phyloP scores from a whole-genome alignment of 2,113 vertebrate species.

The Rhea pennata region DNA sequence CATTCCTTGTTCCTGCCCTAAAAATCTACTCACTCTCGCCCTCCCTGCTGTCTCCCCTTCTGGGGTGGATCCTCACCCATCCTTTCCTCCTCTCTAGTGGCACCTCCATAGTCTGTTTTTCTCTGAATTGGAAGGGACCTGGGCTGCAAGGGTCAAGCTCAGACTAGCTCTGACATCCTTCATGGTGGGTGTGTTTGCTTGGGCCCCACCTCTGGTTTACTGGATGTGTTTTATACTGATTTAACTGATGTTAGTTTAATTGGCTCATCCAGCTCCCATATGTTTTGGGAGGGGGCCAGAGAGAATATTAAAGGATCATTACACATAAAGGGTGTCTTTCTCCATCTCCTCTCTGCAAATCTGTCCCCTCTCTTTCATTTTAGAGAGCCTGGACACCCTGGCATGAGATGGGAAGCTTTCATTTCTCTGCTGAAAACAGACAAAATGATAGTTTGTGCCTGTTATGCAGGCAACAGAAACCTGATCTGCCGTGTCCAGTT shows the following conservation, averaged over 20 bases:
- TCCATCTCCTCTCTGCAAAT: not conserved
- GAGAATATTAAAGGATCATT: conserved; percentile 59
- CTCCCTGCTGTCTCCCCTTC: not conserved
- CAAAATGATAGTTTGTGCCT: not conserved
- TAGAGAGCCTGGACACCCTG: not conserved
- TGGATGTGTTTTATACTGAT: conserved; percentile 53
- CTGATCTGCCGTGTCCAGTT: not conserved
- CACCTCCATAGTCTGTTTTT: not conserved
- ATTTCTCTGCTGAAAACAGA: not conserved
- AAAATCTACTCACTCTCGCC: not conserved
- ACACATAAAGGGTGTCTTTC: not conserved
- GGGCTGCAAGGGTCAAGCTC: not conserved
- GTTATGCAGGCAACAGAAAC: not conserved
- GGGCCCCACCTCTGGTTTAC: conserved; percentile 57
- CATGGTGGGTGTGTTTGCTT: not conserved
- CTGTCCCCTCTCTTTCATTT: not conserved
- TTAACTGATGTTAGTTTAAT: conserved; percentile 66
- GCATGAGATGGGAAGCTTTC: not conserved
- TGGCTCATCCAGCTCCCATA: conserved; percentile 65
- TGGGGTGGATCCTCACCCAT: not conserved
- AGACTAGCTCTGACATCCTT: conserved; percentile 17
- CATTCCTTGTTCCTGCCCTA: not conserved
- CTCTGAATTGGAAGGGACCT: not conserved
- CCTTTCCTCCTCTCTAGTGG: not conserved
- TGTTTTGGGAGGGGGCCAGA: conserved; percentile 63